Conservation (phyloP, 2,113 vertebrate genomes). For the Datnioides undecimradiatus region DNA sequence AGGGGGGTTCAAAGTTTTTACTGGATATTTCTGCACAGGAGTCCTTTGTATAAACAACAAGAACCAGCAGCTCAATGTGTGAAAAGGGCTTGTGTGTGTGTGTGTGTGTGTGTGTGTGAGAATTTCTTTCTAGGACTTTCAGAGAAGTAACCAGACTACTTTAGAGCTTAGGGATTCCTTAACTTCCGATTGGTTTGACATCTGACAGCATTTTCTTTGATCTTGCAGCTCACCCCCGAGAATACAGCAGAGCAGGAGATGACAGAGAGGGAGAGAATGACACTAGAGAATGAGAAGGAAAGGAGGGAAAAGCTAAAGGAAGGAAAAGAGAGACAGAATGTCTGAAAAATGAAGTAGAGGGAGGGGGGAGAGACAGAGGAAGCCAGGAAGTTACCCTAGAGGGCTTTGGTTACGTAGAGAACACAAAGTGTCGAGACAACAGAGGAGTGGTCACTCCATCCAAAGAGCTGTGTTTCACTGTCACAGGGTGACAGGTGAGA, state of each 20-base stretch:
- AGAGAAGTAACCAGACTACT: conserved; percentile 21
- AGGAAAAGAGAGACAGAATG: conserved; percentile 5
- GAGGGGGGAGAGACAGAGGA: conserved; percentile 48
- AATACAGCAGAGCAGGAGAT: conserved; percentile 50
- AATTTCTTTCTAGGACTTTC: not conserved
- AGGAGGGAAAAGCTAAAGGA: conserved; percentile 40
- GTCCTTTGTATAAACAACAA: conserved; percentile 23
- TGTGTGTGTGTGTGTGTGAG: too few relatives aligned
- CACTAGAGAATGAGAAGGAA: conserved; percentile 22
- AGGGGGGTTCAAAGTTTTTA: not conserved
- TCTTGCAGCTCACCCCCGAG: conserved; percentile 52
- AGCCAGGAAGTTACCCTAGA: conserved; percentile 52
- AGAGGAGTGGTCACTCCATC: conserved; percentile 52
- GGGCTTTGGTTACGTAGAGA: conserved; percentile 79
- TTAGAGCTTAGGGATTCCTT: conserved; percentile 53
- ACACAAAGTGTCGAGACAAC: conserved; percentile 74
- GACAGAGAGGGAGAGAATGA: conserved; percentile 47
- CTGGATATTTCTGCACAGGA: not conserved
- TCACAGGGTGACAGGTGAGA: conserved; percentile 72
- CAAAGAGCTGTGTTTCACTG: conserved; percentile 60
- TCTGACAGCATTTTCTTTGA: conserved; percentile 64
- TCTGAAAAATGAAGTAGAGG: conserved; percentile 48
- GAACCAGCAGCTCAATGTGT: not conserved
- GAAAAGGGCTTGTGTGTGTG: not conserved
- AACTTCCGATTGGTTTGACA: conserved; percentile 59